Base-by-base conservation (phyloP, 2,888 invertebrate species). In the Lydus trimaculatus region DNA sequence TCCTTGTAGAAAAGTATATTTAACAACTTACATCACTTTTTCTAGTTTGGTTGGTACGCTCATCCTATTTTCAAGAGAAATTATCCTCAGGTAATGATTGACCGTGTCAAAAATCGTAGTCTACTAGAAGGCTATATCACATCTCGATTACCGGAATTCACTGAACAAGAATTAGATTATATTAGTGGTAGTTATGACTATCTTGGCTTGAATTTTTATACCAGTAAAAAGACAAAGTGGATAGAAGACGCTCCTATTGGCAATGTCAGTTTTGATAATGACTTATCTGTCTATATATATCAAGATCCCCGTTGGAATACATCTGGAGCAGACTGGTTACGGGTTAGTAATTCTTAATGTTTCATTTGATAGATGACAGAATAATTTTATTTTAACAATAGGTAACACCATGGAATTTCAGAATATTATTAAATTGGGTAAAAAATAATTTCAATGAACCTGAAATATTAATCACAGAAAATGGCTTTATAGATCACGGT, bases 161-260 rank as follows among this genome's bases (percentile, higher is more conserved):
- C 86, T 0, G 71, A 78, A n/a, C 81, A 86, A 77, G 87, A 88
- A 84, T 85, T 88, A 61, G 64, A 71, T 56, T 59, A 61, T 17
- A 69, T 81, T 79, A 63, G 75, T 87, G 90, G 85, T 78, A 73
- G 88, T 61, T 85, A 87, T 1, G 90, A 91, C 76, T 90, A 90
- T 80, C 86, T 90, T 60, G 90, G 89, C 0, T 76, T 90, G 23
- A 90, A 91, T 75, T 88, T 89, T 74, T 91, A 91, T 77, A 87
- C 89, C 76, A 87, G 89, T 0, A n/a, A n/a, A n/a, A n/a, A n/a
- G 84, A 76, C 64, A 61, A 86, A 28, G 85, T 85, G 73, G 58
- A 0, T 85, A 84, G 85, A 64, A 60, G 9, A 76, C 85, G 1
- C 86, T 85, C 0, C 87, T 85, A 0, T 76, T 83, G 78, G 85